Evolutionary conservation across 2,113 vertebrate species (phyloP).

Genomic region (Taxidea taxus): DNA sequence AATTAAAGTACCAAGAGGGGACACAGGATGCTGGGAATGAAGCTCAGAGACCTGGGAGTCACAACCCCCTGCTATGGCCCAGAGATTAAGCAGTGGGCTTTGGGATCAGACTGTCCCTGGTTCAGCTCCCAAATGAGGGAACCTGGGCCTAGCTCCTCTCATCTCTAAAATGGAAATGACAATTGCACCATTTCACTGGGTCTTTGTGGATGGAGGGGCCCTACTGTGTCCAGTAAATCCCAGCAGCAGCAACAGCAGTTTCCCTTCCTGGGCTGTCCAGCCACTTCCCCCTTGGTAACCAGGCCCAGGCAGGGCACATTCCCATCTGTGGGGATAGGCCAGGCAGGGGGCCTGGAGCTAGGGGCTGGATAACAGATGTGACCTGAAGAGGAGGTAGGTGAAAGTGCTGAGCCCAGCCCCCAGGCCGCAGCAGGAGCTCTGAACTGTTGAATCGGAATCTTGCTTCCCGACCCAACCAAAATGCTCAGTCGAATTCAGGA

Average conservation of each 20-base stretch:
- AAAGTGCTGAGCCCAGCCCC: conserved; percentile 70
- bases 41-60: not conserved
- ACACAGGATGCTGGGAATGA: not conserved
- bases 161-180: conserved; percentile 15
- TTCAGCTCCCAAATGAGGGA: not conserved
- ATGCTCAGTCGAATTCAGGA: conserved; percentile 4
- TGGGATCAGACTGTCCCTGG: not conserved
- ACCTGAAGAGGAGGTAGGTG: conserved; percentile 73
- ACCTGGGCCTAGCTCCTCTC: not conserved
- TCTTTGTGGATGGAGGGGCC: not conserved
- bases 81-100: not conserved
- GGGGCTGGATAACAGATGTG: conserved; percentile 76
- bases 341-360: conserved; percentile 63
- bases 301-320: conserved; percentile 52
- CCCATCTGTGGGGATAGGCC: conserved; percentile 63
- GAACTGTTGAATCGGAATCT: conserved; percentile 47
- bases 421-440: conserved; percentile 58
- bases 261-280: conserved; percentile 2
- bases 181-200: not conserved
- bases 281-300: conserved; percentile 29
- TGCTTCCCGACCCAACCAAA: not conserved
- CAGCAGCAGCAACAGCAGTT: not conserved
- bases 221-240: not conserved
- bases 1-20: not conserved
- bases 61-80: not conserved